Evolutionary conservation across 2,113 vertebrate genomes (phyloP).

Genomic region (Pachypanchax playfairii): DNA sequence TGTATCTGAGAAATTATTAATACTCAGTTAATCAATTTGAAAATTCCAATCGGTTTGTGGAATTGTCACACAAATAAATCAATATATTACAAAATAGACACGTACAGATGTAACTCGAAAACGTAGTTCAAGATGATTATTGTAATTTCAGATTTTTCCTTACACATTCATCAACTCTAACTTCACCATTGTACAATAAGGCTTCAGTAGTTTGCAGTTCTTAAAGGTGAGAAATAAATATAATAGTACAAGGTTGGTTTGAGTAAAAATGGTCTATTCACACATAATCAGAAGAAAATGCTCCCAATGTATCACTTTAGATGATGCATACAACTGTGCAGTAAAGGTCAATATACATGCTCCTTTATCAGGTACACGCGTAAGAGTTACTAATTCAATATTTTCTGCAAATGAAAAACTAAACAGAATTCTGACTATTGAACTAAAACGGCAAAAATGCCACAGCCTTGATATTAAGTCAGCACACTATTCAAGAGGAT

Average conservation of each 20-base stretch:
- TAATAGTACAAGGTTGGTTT: not conserved
- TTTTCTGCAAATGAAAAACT: constrained; percentile 36
- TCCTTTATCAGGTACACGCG: not conserved
- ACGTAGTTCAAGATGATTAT: too few species aligned
- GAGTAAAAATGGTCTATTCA: not conserved
- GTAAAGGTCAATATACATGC: not conserved
- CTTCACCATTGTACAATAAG: not conserved
- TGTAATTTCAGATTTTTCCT: too few species aligned
- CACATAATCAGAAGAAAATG: not conserved
- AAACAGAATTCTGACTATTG: constrained; percentile 14
- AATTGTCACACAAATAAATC: too few species aligned
- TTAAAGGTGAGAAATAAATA: not conserved
- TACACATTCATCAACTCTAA: not conserved
- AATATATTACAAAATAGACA: too few species aligned
- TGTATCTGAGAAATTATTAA: too few species aligned
- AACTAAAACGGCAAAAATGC: constrained; percentile 14
- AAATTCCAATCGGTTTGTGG: too few species aligned
- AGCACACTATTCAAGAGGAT: constrained; percentile 6
- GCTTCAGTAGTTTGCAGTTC: not conserved
- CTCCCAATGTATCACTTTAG: not conserved
- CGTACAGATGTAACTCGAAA: too few species aligned
- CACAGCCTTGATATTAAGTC: constrained; percentile 15
- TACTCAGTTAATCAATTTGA: too few species aligned
- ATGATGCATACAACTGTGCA: not conserved
- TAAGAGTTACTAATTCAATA: not conserved